phyloP scores from a whole-genome alignment of 2,113 vertebrate genomes.

The Mola mola region DNA sequence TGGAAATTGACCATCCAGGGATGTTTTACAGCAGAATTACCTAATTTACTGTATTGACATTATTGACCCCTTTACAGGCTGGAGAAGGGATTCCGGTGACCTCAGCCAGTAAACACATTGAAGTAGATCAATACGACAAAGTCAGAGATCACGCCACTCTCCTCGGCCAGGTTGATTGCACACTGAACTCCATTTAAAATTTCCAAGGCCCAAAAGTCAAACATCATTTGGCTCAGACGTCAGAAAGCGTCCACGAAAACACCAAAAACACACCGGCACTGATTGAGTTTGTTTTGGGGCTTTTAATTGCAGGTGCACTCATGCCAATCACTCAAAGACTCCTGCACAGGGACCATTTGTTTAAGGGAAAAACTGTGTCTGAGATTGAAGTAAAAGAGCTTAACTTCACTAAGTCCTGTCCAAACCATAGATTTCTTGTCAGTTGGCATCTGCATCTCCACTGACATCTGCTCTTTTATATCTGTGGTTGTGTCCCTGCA shows the following conservation, averaged over 20 bases:
- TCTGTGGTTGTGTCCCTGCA: slow-evolving; percentile 22
- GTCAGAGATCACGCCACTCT: slow-evolving; percentile 78
- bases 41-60: slow-evolving; percentile 84
- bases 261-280: slow-evolving; percentile 35
- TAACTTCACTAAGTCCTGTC: slow-evolving; percentile 41
- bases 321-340: slow-evolving; percentile 46
- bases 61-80: slow-evolving; percentile 75
- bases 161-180: slow-evolving; percentile 71
- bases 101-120: slow-evolving; percentile 73
- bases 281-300: slow-evolving; percentile 68
- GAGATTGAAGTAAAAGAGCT: slow-evolving; percentile 56
- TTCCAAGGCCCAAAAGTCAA: slow-evolving; percentile 78
- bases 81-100: slow-evolving; percentile 75
- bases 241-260: slow-evolving; percentile 46
- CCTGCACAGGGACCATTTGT: slow-evolving; percentile 30
- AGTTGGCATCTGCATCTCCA: slow-evolving; percentile 30
- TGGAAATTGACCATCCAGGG: slow-evolving; percentile 75
- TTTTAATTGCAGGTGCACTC: slow-evolving; percentile 67
- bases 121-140: slow-evolving; percentile 76
- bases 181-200: slow-evolving; percentile 76
- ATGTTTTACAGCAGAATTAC: slow-evolving; percentile 82
- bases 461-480: slow-evolving; percentile 55
- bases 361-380: slow-evolving; percentile 33
- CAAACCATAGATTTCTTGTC: slow-evolving; percentile 16
- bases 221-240: slow-evolving; percentile 72